phyloP scores from a whole-genome alignment of 2,113 vertebrate genomes.

The Struthio camelus region DNA sequence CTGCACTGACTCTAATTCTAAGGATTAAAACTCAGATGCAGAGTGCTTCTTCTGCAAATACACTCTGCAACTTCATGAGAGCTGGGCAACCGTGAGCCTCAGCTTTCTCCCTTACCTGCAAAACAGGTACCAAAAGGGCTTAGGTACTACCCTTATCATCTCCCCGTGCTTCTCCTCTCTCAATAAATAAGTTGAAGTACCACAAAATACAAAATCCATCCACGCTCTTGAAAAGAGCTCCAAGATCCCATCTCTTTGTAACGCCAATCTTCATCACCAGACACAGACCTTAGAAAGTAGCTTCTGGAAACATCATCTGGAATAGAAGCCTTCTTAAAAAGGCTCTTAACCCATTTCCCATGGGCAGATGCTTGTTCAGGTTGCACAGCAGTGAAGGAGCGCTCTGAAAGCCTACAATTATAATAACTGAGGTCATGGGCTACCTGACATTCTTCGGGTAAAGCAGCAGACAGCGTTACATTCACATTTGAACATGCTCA shows the following conservation, averaged over 20 bases:
- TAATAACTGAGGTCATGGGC: slow-evolving; percentile 50
- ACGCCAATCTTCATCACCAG: background rate
- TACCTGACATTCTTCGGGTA: slow-evolving; percentile 21
- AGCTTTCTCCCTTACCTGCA: background rate
- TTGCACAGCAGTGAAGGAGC: slow-evolving; percentile 7
- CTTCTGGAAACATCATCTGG: background rate
- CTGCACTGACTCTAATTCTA: background rate
- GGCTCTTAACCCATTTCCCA: background rate
- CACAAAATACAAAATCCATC: background rate
- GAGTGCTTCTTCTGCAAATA: background rate
- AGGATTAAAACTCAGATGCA: background rate
- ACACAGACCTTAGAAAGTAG: background rate
- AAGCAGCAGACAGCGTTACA: slow-evolving; percentile 50
- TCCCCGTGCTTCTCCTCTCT: background rate
- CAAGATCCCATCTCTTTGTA: background rate
- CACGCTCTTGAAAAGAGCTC: background rate
- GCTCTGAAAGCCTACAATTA: slow-evolving; percentile 60
- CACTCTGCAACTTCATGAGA: background rate
- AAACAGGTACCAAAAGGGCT: background rate
- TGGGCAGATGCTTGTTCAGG: slow-evolving; percentile 24
- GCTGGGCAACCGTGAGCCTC: background rate
- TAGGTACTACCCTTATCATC: background rate
- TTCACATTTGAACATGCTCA: slow-evolving; percentile 59
- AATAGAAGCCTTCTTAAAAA: background rate
- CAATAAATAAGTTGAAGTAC: background rate